phyloP scores from a whole-genome alignment of 2,113 vertebrate species.

The Oreotrochilus melanogaster region DNA sequence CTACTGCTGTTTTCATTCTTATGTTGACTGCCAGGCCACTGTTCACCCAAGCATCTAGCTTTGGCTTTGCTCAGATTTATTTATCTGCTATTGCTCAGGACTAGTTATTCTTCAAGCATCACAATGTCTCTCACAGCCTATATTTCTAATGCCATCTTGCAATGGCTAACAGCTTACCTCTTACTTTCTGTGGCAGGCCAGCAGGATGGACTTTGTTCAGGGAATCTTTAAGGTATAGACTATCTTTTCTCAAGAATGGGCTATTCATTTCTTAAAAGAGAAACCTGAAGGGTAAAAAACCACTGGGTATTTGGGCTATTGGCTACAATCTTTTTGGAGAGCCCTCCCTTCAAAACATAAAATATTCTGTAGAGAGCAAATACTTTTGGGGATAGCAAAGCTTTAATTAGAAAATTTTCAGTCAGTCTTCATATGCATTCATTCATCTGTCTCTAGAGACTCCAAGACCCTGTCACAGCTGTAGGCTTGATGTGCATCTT shows the following conservation, averaged over 20 bases:
- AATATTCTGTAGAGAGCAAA: neutral
- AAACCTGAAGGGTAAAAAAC: rapidly evolving
- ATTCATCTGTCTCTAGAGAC: neutral
- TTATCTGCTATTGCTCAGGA: neutral
- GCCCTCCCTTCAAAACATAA: constrained; percentile 1
- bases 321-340: neutral
- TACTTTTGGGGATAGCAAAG: neutral
- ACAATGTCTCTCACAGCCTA: neutral
- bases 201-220: neutral
- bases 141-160: neutral
- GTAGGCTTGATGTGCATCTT: neutral
- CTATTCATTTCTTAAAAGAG: neutral
- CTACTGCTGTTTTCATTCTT: neutral
- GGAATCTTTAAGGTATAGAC: neutral
- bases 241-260: neutral
- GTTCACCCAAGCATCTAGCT: neutral
- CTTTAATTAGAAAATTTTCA: neutral
- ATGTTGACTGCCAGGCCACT: neutral
- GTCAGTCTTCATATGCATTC: neutral
- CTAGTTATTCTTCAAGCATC: neutral
- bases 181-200: neutral
- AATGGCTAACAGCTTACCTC: neutral
- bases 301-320: neutral
- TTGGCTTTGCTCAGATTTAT: neutral
- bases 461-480: neutral